Evolutionary conservation across 2,797 vertebrate genomes (phyloP).

Genomic region (Lemur catta): DNA sequence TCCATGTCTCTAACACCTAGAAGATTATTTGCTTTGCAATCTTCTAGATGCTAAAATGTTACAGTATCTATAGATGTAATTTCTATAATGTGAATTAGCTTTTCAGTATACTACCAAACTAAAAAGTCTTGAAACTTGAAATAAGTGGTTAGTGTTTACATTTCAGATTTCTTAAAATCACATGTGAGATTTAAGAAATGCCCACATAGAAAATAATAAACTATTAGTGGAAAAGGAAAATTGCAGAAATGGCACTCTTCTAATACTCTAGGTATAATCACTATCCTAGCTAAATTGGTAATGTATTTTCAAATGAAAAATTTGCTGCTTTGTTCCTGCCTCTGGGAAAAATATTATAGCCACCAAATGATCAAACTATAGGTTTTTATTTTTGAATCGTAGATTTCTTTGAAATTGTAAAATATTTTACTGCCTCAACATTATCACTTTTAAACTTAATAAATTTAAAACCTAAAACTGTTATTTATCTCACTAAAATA

Average conservation of each 20-base stretch:
- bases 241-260: slow-evolving; percentile 60
- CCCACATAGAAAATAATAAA: slow-evolving; percentile 74
- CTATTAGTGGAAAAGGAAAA: slow-evolving; percentile 79
- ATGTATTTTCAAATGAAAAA: slow-evolving; percentile 77
- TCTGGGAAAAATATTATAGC: slow-evolving; percentile 73
- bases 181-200: slow-evolving; percentile 75
- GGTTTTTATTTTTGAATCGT: slow-evolving; percentile 77
- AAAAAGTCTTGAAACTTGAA: slow-evolving; percentile 66
- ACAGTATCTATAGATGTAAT: neutral
- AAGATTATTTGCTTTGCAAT: slow-evolving; percentile 3
- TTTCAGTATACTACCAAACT: slow-evolving; percentile 56
- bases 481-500: slow-evolving; percentile 68
- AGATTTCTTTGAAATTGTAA: slow-evolving; percentile 64
- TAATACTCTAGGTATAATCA: slow-evolving; percentile 76
- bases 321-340: slow-evolving; percentile 79
- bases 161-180: slow-evolving; percentile 77
- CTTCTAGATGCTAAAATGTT: slow-evolving; percentile 36
- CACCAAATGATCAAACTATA: slow-evolving; percentile 78
- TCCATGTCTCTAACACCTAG: neutral
- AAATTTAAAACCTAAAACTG: slow-evolving; percentile 47
- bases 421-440: slow-evolving; percentile 54
- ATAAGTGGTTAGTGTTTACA: slow-evolving; percentile 76
- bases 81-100: slow-evolving; percentile 54
- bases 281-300: slow-evolving; percentile 73
- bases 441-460: slow-evolving; percentile 59